Conservation (phyloP, 1,140 invertebrate species). For the Papilio helenus region DNA sequence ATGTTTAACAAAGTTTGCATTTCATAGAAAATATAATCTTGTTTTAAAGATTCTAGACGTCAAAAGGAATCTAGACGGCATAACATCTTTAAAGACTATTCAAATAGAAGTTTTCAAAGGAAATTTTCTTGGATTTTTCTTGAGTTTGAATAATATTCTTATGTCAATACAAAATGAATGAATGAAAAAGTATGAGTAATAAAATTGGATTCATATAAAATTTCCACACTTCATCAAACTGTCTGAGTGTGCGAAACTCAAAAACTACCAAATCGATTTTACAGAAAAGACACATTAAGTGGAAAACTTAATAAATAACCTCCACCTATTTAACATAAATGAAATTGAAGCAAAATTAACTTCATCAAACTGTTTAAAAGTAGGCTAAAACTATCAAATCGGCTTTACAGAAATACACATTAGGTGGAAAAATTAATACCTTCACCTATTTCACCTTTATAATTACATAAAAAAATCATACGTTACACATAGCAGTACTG, state of each 20-base stretch:
- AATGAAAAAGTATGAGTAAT: neutral
- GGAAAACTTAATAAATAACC: no score
- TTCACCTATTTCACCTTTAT: neutral
- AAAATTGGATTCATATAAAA: neutral
- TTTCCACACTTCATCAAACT: neutral
- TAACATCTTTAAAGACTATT: constrained; percentile 10
- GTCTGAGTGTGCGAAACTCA: neutral
- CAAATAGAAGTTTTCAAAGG: constrained; percentile 7
- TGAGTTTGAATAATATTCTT: neutral
- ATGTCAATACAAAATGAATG: neutral
- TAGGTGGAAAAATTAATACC: no score
- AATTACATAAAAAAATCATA: neutral
- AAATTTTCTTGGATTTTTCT: neutral
- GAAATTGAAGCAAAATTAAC: neutral
- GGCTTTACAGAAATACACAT: neutral
- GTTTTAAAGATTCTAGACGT: neutral
- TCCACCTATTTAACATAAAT: neutral
- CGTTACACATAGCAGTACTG: neutral
- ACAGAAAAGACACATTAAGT: no score
- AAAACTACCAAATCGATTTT: neutral
- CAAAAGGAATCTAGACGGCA: constrained; percentile 18
- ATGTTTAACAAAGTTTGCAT: neutral
- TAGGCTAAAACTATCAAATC: neutral
- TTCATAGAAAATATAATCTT: constrained; percentile 11
- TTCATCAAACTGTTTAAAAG: neutral